Evolutionary conservation across 2,888 invertebrate genomes (phyloP), one percentile per base, ranked within the genome.

Genomic region (Phorcus lineatus): DNA sequence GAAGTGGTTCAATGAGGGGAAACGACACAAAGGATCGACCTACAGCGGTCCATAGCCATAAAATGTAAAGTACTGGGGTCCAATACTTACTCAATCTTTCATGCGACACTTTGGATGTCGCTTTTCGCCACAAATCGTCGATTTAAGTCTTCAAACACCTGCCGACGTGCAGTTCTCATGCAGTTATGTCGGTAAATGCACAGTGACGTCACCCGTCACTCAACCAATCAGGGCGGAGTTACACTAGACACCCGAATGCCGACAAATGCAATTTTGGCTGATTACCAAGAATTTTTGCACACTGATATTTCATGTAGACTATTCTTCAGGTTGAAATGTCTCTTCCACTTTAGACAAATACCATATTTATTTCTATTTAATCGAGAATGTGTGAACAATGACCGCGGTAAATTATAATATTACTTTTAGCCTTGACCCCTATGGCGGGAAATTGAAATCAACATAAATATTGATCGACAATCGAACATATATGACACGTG

Each of bases 1-100:
- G 67, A 67, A 67, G 67, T 67, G 67, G 67, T 67, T 67, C 67
- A 67, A 31, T 67, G 36, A 36, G 67, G 67, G 67, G 67, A 67
- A 67, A 36, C 67, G 17, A 31, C 67, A 67, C 67, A 36, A 67
- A 31, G 67, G 36, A 24, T 24, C 24, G 28, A 11, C 31, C 24
- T 24, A 28, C 17, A 9, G 11, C 67, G 67, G 28, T 28, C 28
- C 24, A 67, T 28, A 28, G 24, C 67, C 67, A 24, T 16, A 2
- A 28, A 67, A 55, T 28, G 28, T 67, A 28, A 31, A 67, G 13
- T 36, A 28, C 28, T 67, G 28, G 31, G 36, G 31, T 55, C 31
- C 31, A 67, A 67, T 67, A 67, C 67, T 67, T 24, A 67, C 67
- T 67, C 28, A 22, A 28, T n/a, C 67, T 67, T 67, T 67, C n/a